Base-by-base conservation (phyloP, 2,797 vertebrate species). In the Gymnopithys bicolor region DNA sequence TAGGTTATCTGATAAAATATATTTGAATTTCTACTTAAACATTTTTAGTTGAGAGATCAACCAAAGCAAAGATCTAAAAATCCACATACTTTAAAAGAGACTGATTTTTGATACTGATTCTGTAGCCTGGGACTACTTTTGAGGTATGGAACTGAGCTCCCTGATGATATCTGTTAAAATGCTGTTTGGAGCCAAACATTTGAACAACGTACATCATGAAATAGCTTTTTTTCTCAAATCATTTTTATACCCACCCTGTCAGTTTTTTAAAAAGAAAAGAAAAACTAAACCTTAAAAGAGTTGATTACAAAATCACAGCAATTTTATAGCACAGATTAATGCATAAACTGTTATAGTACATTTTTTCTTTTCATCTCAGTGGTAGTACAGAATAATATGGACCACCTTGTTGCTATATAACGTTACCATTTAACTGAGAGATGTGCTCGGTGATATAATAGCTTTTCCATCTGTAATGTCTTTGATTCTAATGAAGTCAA, bases 401-500 rank as follows among this genome's bases (percentile, higher is more conserved):
- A 81, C 73, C 43, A 69, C 43, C 87, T 81, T 78, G n/a, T 52
- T 75, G 9, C 49, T 71, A 69, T 24, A 58, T 12, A 88, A 81
- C 5, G 19, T 39, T 41, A 53, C 14, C 24, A 27, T 68, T 93
- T 87, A 76, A 81, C 32, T 71, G 46, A 51, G 68, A 92, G 84
- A 91, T 89, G 68, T 80, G 22, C 58, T 87, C 33, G 28, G 35
- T 73, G 66, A 95, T 78, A 33, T 18, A 81, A 66, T 9, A 71
- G 7, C 60, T 87, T 94, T 88, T 84, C 67, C 73, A 83, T 64
- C 75, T 91, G 77, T 69, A 90, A 87, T 33, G 23, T 74, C 73
- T 91, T 88, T 82, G 56, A 92, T 84, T 89, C 53, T 84, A 94
- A 94, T 63, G 69, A 91, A 87, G 37, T 58, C 25, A 87, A 83